Percentiles rank a stretch among this genome's conserved stretches.
Evolutionary conservation across 2,888 invertebrate species (phyloP).

Genomic region (Pherbina coryleti): DNA sequence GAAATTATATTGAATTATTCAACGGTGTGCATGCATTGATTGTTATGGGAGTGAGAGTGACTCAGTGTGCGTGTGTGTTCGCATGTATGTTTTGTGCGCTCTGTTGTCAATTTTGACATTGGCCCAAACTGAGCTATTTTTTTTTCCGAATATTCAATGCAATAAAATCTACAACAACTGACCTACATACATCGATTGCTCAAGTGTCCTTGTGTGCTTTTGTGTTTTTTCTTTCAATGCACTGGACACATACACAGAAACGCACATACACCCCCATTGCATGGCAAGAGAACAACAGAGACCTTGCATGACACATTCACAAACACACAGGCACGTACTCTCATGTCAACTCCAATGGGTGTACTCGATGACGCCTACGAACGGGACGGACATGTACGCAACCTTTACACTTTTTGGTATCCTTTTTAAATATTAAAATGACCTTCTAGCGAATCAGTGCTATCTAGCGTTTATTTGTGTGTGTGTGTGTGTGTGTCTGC

Average conservation of each 20-base stretch:
- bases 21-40: constrained; percentile 5
- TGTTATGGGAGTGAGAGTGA: neutral
- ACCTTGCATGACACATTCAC: constrained; percentile 8
- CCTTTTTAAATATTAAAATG: neutral
- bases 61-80: neutral
- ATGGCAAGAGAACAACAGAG: no score
- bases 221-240: neutral
- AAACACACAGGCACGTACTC: neutral
- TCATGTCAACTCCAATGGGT: neutral
- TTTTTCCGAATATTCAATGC: constrained; percentile 8
- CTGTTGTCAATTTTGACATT: constrained; percentile 9
- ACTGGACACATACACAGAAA: constrained; percentile 15
- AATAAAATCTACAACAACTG: constrained; percentile 14
- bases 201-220: constrained; percentile 8
- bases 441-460: constrained; percentile 7
- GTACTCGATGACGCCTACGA: neutral
- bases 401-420: constrained; percentile 13
- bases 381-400: neutral
- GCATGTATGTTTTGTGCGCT: neutral
- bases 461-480: neutral
- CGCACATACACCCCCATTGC: neutral
- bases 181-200: constrained; percentile 7
- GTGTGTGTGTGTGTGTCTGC: neutral
- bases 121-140: neutral
- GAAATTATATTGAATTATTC: constrained; percentile 17